A percentile compares a stretch with the other conserved stretches of the same genome.
phyloP scores from a whole-genome alignment of 2,797 vertebrate genomes.

The Myripristis murdjan region DNA sequence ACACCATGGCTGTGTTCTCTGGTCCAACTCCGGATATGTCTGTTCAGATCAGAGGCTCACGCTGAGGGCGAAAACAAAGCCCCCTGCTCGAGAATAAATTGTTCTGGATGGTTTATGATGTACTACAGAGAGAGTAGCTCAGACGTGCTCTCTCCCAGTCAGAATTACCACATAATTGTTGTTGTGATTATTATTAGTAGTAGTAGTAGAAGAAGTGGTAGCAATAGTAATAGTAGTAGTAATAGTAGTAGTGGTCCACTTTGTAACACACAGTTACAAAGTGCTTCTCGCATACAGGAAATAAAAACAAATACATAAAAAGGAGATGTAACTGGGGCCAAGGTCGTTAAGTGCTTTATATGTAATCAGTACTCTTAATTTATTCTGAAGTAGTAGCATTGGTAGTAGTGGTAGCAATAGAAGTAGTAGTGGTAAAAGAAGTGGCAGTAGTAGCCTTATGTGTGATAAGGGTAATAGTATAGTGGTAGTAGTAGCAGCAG shows the following conservation, averaged over 20 bases:
- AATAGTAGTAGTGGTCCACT: not conserved
- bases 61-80: not conserved
- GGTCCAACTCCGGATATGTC: slow-evolving; percentile 4
- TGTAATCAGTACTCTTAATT: too few relatives aligned
- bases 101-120: not conserved
- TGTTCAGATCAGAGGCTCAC: not conserved
- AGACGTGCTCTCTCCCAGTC: not conserved
- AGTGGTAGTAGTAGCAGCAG: not conserved
- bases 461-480: too few relatives aligned
- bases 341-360: too few relatives aligned
- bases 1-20: slow-evolving; percentile 5
- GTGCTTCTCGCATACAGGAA: too few relatives aligned
- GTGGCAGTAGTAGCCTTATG: not conserved
- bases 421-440: not conserved
- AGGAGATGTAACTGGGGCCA: too few relatives aligned
- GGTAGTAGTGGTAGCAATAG: not conserved
- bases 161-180: not conserved
- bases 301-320: too few relatives aligned
- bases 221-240: not conserved
- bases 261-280: too few relatives aligned
- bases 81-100: not conserved
- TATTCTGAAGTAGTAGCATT: too few relatives aligned
- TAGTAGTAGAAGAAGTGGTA: too few relatives aligned
- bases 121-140: not conserved
- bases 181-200: not conserved